Conservation (phyloP, 2,113 vertebrate species). For the Geococcyx californianus region DNA sequence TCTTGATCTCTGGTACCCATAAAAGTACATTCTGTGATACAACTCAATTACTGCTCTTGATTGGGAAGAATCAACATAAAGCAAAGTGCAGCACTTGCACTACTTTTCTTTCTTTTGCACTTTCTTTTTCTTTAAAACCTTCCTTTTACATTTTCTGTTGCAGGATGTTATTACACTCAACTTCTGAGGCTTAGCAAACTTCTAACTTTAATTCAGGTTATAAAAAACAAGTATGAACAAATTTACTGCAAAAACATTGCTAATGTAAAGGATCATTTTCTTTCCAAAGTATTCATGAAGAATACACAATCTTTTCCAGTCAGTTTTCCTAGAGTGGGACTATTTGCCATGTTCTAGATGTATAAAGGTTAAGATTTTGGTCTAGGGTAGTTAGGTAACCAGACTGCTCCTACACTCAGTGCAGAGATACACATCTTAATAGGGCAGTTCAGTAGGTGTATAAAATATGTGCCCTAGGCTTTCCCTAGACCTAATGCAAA, state of each 20-base stretch:
- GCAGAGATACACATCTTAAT: slow-evolving; percentile 15
- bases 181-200: neutral
- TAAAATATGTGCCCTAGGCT: slow-evolving; percentile 50
- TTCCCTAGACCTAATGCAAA: slow-evolving; percentile 12
- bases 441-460: slow-evolving; percentile 29
- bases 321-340: neutral
- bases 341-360: neutral
- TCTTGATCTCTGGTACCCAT: neutral
- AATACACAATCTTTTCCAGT: neutral
- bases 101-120: neutral
- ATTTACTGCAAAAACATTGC: neutral
- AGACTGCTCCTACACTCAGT: neutral
- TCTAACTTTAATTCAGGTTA: neutral
- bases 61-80: neutral
- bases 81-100: neutral
- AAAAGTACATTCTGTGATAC: neutral
- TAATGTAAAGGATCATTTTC: neutral
- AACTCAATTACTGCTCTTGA: neutral
- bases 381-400: neutral
- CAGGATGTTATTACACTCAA: neutral
- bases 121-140: neutral
- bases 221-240: neutral
- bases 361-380: neutral
- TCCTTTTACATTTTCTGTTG: neutral
- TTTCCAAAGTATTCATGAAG: neutral